These are phyloP conservation scores for Semnornis frantzii DNA, from an alignment of 2,113 vertebrate species.

Conservation along the genomic window DNA sequence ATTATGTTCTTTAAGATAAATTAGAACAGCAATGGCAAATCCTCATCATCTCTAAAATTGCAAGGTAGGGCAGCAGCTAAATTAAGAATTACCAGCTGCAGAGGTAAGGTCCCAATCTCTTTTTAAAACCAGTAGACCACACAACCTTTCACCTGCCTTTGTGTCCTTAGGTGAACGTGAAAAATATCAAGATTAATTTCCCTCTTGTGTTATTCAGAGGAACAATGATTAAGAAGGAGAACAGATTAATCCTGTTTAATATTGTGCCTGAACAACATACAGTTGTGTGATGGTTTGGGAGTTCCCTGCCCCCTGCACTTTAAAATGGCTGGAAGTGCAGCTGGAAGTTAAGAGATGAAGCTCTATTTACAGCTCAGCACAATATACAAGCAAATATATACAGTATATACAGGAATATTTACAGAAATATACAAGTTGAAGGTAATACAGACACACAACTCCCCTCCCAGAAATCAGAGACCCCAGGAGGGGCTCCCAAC, in stretches of 20 bases:
- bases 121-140: not conserved
- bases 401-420: no score
- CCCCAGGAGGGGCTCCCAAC: no score
- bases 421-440: no score
- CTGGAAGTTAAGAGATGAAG: no score
- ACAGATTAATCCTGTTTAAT: not conserved
- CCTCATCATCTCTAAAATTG: not conserved
- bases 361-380: no score
- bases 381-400: no score
- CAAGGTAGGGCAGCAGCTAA: not conserved
- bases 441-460: no score
- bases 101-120: not conserved
- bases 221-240: not conserved
- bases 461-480: no score
- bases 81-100: not conserved
- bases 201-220: not conserved
- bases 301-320: no score
- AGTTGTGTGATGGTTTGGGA: no score
- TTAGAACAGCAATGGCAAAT: not conserved
- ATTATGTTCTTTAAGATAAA: not conserved
- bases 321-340: no score
- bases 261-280: not conserved
- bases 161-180: not conserved
- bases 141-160: not conserved
- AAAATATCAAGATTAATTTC: not conserved